A percentile compares a stretch with the other conserved stretches of the same genome.
These are phyloP conservation scores for Megaceryle maxima DNA, from an alignment of 2,113 vertebrate species.

Conservation along the genomic window DNA sequence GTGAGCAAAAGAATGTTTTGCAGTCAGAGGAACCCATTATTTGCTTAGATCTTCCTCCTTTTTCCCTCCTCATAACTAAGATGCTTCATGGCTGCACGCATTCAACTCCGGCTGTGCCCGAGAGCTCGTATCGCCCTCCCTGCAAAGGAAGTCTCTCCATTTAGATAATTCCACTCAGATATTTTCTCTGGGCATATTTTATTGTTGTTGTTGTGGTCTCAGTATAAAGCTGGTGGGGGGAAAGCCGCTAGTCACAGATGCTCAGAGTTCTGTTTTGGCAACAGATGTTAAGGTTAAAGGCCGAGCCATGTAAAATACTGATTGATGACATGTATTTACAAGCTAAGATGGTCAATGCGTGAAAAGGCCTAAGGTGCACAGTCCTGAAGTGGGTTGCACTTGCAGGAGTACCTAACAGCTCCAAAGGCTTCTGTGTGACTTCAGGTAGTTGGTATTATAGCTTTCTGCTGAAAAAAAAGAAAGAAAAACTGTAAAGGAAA, in stretches of 20 bases:
- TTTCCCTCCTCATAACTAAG: background rate
- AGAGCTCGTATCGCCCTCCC: background rate
- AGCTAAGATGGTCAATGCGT: conserved; percentile 71
- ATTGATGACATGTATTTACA: conserved; percentile 81
- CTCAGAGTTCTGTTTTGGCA: conserved; percentile 66
- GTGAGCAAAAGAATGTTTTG: conserved; percentile 47
- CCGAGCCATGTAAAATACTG: conserved; percentile 79
- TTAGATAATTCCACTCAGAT: background rate
- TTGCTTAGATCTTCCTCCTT: conserved; percentile 1
- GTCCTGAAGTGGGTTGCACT: background rate
- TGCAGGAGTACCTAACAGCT: background rate
- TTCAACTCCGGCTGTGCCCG: background rate
- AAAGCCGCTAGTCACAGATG: conserved; percentile 9
- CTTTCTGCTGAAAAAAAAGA: background rate
- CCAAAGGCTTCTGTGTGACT: background rate
- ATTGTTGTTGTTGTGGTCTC: conserved; percentile 24
- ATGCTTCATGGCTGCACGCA: background rate
- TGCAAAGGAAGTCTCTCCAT: background rate
- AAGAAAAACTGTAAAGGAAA: background rate
- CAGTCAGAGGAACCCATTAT: conserved; percentile 20
- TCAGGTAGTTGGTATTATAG: background rate
- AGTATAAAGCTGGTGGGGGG: background rate
- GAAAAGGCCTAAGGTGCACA: background rate
- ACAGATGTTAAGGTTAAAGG: conserved; percentile 89
- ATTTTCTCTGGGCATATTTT: background rate